These are phyloP conservation scores for Uloborus diversus DNA, from an alignment of 1,140 invertebrate genomes.

Conservation along the genomic window DNA sequence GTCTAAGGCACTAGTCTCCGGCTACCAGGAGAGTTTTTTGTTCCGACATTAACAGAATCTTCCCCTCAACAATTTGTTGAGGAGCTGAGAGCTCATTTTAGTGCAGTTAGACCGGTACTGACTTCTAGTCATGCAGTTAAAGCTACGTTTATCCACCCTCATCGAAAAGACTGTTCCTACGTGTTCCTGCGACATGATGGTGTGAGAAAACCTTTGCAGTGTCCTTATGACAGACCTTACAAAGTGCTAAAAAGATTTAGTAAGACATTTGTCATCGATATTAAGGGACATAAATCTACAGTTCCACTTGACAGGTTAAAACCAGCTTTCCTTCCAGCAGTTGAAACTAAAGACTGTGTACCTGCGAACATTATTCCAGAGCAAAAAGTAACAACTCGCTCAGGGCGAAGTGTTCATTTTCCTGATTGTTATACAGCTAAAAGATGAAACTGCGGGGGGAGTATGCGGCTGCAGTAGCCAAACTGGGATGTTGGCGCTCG, in stretches of 20 bases:
- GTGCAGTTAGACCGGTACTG: not conserved
- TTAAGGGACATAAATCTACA: not conserved
- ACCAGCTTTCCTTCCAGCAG: not conserved
- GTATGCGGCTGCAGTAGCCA: not conserved
- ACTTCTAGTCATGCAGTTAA: not conserved
- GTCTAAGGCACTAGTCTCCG: not conserved
- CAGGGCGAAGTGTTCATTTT: not conserved
- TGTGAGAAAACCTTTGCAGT: slow-evolving; percentile 3
- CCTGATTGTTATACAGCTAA: not conserved
- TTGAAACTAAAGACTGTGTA: not conserved
- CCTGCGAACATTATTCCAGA: not conserved
- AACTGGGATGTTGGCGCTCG: no score
- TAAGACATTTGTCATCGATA: not conserved
- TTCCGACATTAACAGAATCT: not conserved
- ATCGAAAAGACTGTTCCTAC: not conserved
- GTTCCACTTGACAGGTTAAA: not conserved
- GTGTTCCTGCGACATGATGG: not conserved
- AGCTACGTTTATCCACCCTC: not conserved
- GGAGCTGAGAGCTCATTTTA: not conserved
- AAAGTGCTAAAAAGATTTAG: not conserved
- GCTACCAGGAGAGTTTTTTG: slow-evolving; percentile 16
- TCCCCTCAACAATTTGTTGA: not conserved
- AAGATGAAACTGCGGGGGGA: not conserved
- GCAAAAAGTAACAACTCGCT: not conserved
- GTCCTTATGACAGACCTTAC: not conserved